Base-by-base conservation (phyloP, 2,888 invertebrate genomes). In the Eubasilissa splendida region DNA sequence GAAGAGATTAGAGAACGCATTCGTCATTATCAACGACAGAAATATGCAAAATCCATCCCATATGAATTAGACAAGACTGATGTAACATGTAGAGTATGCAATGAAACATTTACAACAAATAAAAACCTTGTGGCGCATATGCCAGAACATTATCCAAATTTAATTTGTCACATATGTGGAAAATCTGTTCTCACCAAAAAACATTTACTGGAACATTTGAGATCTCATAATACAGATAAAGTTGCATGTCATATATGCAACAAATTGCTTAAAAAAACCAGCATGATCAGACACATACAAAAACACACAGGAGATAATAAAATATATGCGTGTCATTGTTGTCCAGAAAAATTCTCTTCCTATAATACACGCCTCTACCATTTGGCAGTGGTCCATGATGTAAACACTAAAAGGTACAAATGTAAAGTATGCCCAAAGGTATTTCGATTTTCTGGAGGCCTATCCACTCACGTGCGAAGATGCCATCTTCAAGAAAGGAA, bases 101-200 rank as follows among this genome's bases (percentile, higher is more conserved):
- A 76, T 7, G 80, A 80, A 79, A 71, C 60, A 4, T 80, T 82
- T 59, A 71, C 82, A 8, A 78, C 80, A 14, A 78, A 82, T 59
- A 80, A 79, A 74, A 42, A 33, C 7, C 68, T 82, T 50, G 54
- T 80, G 9, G 22, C 59, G 8, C 82, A 82, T 56, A 82, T 80
- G 82, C 56, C 75, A 10, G 33, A 56, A 10, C 82, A 82, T 76
- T 82, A 71, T 76, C 80, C 82, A 4, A 82, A 82, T n/a, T 58
- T 73, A 52, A 76, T 82, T 14, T 83, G 83, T 71, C 79, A 83
- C 54, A 53, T 81, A 12, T 83, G 83, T 31, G 81, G 81, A 50
- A 83, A 81, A 68, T 9, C 76, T n/a, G 81, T 77, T 22, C 65
- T 79, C 4, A 42, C 63, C 10, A 83, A 73, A 50, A 50, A 10